Evolutionary conservation across 2,888 invertebrate species (phyloP).

Genomic region (Branchipolynoe longqiensis): DNA sequence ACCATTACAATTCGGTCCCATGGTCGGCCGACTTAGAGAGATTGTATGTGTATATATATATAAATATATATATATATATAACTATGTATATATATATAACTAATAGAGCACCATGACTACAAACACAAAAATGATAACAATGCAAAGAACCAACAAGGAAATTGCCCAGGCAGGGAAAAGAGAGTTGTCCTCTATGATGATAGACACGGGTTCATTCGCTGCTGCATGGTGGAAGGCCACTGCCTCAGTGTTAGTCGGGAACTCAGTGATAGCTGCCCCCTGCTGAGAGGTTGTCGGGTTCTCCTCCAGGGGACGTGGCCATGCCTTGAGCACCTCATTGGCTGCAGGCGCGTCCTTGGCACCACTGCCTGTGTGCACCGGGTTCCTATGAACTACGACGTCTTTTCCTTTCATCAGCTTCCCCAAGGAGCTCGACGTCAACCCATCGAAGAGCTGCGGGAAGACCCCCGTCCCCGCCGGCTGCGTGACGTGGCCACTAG

Average conservation of each 20-base stretch:
- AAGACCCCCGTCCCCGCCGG: too few relatives aligned
- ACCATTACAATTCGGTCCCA: too few relatives aligned
- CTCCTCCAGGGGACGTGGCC: neutral
- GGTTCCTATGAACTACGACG: neutral
- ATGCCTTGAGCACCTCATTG: slow-evolving; percentile 13
- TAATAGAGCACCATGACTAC: slow-evolving; percentile 55
- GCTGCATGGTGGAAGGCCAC: neutral
- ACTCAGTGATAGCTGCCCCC: neutral
- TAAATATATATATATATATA: too few relatives aligned
- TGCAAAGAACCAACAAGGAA: slow-evolving; percentile 53
- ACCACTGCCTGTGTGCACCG: neutral
- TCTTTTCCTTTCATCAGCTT: neutral
- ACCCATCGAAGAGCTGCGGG: too few relatives aligned
- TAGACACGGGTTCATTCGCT: neutral
- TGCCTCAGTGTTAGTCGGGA: neutral
- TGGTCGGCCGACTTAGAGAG: too few relatives aligned
- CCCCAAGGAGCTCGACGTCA: too few relatives aligned
- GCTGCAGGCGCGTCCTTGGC: neutral
- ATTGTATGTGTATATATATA: too few relatives aligned
- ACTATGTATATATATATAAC: too few relatives aligned
- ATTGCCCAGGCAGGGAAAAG: slow-evolving; percentile 60
- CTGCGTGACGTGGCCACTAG: neutral
- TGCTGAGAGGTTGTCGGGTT: neutral
- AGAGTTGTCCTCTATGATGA: slow-evolving; percentile 28
- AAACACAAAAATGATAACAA: slow-evolving; percentile 43